Conservation (phyloP, 2,113 vertebrate species). For the Varanus salvator region DNA sequence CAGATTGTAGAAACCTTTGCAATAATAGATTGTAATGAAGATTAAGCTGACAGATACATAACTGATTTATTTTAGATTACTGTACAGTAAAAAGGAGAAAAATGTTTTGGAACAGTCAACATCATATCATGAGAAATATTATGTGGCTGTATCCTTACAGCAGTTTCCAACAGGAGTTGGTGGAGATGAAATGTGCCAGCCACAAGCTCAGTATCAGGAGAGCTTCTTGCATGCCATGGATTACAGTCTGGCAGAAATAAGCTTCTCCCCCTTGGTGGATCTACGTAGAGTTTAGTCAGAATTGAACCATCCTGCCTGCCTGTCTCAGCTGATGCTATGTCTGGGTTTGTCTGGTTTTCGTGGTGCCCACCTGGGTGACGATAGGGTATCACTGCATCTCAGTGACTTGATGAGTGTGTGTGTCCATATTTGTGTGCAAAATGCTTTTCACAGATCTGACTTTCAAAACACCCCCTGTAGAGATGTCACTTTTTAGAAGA, state of each 20-base stretch:
- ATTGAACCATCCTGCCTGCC: background rate
- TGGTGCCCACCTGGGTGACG: background rate
- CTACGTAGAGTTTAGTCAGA: constrained; percentile 4
- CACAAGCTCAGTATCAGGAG: background rate
- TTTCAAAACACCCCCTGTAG: no score
- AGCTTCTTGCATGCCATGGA: background rate
- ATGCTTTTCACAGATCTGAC: no score
- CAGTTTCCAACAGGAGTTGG: constrained; percentile 12
- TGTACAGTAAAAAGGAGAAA: constrained; percentile 10
- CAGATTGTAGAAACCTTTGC: constrained; percentile 58
- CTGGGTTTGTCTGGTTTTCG: background rate
- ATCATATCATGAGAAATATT: constrained; percentile 24
- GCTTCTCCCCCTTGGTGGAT: background rate
- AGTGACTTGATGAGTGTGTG: no score
- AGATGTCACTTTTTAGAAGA: no score
- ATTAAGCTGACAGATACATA: constrained; percentile 58
- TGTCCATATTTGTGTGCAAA: no score
- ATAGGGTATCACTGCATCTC: no score
- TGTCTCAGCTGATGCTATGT: background rate
- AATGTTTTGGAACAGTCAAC: background rate
- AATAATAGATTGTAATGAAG: constrained; percentile 66
- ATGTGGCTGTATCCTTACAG: background rate
- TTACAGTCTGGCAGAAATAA: background rate
- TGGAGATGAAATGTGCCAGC: constrained; percentile 35
- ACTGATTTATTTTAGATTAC: constrained; percentile 67